These are phyloP conservation scores for Tylochromis polylepis DNA, from an alignment of 2,113 vertebrate genomes.

Conservation along the genomic window DNA sequence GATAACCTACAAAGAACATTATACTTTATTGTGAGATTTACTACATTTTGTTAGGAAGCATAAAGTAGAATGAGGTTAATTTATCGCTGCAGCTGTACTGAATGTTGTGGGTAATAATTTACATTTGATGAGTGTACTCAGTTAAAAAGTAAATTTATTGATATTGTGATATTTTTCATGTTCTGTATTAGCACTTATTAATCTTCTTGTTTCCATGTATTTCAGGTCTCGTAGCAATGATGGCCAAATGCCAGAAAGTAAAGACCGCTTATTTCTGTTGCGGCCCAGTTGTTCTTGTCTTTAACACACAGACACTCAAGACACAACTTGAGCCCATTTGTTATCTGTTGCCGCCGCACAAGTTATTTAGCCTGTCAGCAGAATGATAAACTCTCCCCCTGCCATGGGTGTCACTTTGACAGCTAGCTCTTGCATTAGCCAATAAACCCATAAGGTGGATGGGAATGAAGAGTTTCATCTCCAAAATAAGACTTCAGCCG, in stretches of 20 bases:
- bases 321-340: conserved; percentile 69
- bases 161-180: neutral
- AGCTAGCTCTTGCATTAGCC: conserved; percentile 41
- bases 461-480: conserved; percentile 22
- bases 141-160: neutral
- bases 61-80: fast-evolving
- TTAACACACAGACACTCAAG: conserved; percentile 64
- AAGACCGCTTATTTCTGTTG: conserved; percentile 35
- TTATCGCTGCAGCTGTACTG: neutral
- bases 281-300: conserved; percentile 67
- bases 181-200: neutral
- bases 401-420: conserved; percentile 57
- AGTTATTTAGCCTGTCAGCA: conserved; percentile 76
- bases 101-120: fast-evolving
- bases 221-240: neutral
- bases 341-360: conserved; percentile 69
- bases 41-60: neutral
- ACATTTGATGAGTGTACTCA: neutral
- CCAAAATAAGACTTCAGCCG: conserved; percentile 29
- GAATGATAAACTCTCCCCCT: conserved; percentile 69
- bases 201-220: neutral
- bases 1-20: neutral
- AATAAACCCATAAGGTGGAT: conserved; percentile 48
- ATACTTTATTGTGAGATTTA: neutral
- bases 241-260: conserved; percentile 20